Evolutionary conservation across 1,140 invertebrate genomes (phyloP), one percentile per base, ranked within the genome.

Genomic region (Ooceraea biroi): DNA sequence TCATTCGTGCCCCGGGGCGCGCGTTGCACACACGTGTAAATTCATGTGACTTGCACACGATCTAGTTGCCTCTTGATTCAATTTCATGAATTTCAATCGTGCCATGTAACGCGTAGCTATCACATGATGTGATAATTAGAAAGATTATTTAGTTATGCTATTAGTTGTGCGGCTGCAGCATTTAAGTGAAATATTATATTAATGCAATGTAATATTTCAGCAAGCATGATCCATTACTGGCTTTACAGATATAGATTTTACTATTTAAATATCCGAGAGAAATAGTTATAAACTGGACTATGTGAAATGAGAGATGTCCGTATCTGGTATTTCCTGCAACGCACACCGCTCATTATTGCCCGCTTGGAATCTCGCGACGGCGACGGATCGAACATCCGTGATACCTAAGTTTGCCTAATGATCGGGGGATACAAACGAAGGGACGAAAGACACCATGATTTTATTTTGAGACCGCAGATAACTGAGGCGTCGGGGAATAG

Each of bases 381-480:
- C 44, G 76, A 63, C n/a, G 78, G 76, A 71, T 50, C 3, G 41
- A 19, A 83, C 19, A 63, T 83, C 48, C 58, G 48, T 19, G 72
- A 69, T 74, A 44, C 14, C n/a, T 41, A 61, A 83, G 72, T 68
- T 76, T 77, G 48, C 52, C 8, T 71, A 71, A 65, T 89, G 74
- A 86, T 89, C 84, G 74, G 58, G 69, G 66, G 63, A 86, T 71
- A 44, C 76, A 71, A 78, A 86, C 60, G 78, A 44, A 82, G 48
- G 86, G 92, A 94, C 88, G 85, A 77, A 90, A 91, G 85, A 91
- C 89, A 90, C 91, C 88, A 89, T 93, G 93, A 94, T 94, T 94
- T 94, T 94, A 94, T 94, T 94, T 94, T 91, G 91, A 92, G 91
- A 94, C 92, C 93, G 88, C 93, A 94, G 91, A 93, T 92, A 88